Base-by-base conservation (phyloP, 1,140 invertebrate genomes). In the Charaxes varanes region DNA sequence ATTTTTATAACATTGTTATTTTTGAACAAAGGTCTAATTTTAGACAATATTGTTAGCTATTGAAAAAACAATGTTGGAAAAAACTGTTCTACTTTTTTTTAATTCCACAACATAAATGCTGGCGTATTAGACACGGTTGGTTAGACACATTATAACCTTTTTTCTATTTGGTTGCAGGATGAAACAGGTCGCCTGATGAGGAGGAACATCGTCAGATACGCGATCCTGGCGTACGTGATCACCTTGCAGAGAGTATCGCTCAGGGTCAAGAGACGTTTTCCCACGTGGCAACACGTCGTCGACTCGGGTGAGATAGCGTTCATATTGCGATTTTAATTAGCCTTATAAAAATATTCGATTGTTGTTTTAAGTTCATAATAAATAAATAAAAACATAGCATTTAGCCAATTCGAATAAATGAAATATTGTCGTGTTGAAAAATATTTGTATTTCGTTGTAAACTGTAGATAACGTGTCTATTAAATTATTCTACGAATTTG, bases 151-250 rank as follows among this genome's bases (percentile, higher is more conserved):
- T n/a, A n/a, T n/a, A n/a, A n/a, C n/a, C n/a, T n/a, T n/a, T n/a
- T n/a, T n/a, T 37, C 24, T 31, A 13, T 27, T 53, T 61, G 30
- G 34, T 72, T 63, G 6, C 85, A 95, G 93, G 92, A 94, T 62
- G 93, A 95, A 81, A 90, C 92, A 41, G 92, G 93, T 45, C 88
- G 93, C 44, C 85, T 95, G 49, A 94, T 95, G 92, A 87, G 94
- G 47, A 85, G 95, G 55, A 96, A 96, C 56, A 94, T 98, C 44
- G 94, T 97, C 48, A 88, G 96, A 31, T 97, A 97, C 59, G 91
- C 94, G 41, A 92, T 96, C 54, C 86, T 97, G 47, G 90, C 93
- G 4, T 95, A 94, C 76, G 93, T 95, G 28, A 94, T 95, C 47
- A 94, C 93, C 0, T 81, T 95, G 30, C 93, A 94, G 68, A 89